phyloP scores from a whole-genome alignment of 2,797 vertebrate species.

The Clarias laeviceps region DNA sequence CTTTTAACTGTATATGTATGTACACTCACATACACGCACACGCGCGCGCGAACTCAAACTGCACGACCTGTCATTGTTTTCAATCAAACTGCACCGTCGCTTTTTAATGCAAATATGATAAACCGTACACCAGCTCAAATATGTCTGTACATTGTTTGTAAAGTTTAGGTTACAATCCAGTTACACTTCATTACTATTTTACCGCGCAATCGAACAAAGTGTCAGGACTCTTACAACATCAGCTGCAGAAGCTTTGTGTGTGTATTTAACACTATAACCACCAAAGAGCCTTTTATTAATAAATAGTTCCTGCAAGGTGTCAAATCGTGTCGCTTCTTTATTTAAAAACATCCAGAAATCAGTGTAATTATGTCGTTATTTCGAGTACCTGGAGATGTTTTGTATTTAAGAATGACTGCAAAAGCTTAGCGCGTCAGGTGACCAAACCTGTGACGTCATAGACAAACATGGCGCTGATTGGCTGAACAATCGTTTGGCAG shows the following conservation, averaged over 20 bases:
- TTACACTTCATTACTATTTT: background rate
- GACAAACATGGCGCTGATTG: slow-evolving; percentile 47
- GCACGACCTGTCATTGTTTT: slow-evolving; percentile 45
- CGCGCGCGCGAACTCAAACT: background rate
- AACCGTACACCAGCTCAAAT: no score
- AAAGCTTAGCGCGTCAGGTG: slow-evolving; percentile 42
- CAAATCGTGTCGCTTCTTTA: background rate
- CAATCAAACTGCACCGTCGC: background rate
- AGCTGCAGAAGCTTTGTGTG: background rate
- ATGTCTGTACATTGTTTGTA: background rate
- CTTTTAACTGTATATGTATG: background rate
- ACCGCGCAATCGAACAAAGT: slow-evolving; percentile 13
- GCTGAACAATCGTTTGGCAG: slow-evolving; percentile 12
- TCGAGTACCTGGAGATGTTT: background rate
- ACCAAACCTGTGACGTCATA: slow-evolving; percentile 57
- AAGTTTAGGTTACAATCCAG: background rate
- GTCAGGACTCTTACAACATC: slow-evolving; percentile 22
- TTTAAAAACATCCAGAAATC: no score
- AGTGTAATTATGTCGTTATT: background rate
- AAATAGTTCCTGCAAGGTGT: background rate
- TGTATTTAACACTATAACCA: background rate
- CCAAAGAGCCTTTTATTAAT: background rate
- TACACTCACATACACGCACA: background rate
- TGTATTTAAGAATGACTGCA: slow-evolving; percentile 36
- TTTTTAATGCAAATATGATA: background rate